A percentile compares a stretch with the other conserved stretches of the same genome.
phyloP scores from a whole-genome alignment of 64 coral and sea anemone genomes.

The Catalaphyllia jardinei region DNA sequence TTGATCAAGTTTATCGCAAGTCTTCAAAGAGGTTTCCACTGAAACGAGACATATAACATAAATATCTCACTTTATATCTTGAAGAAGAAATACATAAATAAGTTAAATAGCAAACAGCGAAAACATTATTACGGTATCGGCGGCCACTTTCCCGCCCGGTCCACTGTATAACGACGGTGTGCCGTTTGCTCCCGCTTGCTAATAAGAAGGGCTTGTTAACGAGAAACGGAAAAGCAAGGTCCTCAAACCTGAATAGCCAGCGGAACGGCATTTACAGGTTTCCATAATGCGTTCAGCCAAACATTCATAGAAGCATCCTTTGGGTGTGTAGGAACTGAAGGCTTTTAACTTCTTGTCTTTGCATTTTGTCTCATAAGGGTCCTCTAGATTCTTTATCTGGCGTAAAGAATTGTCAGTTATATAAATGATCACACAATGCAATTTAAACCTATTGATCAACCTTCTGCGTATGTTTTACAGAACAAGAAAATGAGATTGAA shows the following conservation, averaged over 20 bases:
- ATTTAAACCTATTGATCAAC: too few species aligned
- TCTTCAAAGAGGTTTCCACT: not conserved
- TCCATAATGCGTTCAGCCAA: not conserved
- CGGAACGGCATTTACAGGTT: not conserved
- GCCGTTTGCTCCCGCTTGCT: too few species aligned
- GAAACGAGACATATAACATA: not conserved
- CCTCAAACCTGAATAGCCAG: constrained; percentile 3
- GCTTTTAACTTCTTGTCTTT: constrained; percentile 20
- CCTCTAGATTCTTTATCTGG: constrained; percentile 24
- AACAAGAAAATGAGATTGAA: too few species aligned
- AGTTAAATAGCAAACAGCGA: too few species aligned
- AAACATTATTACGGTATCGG: not conserved
- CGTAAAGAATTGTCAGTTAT: not conserved
- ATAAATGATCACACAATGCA: not conserved
- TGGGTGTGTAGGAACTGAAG: not conserved
- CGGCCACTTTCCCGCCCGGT: too few species aligned
- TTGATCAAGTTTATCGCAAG: constrained; percentile 1
- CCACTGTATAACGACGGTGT: too few species aligned
- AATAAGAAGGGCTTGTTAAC: too few species aligned
- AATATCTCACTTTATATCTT: too few species aligned
- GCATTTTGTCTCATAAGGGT: constrained; percentile 24
- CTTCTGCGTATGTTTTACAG: too few species aligned
- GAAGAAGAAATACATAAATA: too few species aligned
- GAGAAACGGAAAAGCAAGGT: not conserved
- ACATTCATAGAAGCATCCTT: not conserved